Evolutionary conservation across 1,140 invertebrate genomes (phyloP).

Genomic region (Tribolium castaneum): DNA sequence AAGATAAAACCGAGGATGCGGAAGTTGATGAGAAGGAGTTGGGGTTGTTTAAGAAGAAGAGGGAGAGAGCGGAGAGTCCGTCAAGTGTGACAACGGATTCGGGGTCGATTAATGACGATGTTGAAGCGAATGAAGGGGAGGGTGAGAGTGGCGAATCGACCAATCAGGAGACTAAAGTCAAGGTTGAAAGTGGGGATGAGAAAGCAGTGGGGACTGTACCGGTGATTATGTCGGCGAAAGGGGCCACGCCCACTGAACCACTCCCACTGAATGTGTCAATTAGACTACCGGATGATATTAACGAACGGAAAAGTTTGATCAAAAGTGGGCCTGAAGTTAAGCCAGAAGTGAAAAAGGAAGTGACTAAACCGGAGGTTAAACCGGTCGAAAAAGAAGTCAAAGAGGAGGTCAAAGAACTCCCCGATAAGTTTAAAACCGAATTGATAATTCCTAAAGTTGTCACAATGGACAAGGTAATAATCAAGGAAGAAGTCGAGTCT

Average conservation of each 20-base stretch:
- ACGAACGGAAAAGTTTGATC: constrained; percentile 62
- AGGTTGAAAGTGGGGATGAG: not conserved
- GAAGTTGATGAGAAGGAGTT: constrained; percentile 72
- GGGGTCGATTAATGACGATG: constrained; percentile 81
- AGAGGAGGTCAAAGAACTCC: constrained; percentile 45
- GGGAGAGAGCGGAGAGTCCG: constrained; percentile 78
- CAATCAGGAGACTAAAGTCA: constrained; percentile 14
- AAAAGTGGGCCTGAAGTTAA: constrained; percentile 50
- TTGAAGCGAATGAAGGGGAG: constrained; percentile 68
- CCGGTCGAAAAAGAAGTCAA: constrained; percentile 46
- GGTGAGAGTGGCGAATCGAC: too few species aligned
- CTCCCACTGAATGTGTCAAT: constrained; percentile 62
- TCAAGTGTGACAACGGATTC: constrained; percentile 85
- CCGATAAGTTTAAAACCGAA: constrained; percentile 66
- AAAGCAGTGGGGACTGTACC: constrained; percentile 51
- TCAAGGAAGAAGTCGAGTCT: constrained; percentile 68
- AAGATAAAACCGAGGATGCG: constrained; percentile 68
- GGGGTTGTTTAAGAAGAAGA: constrained; percentile 77
- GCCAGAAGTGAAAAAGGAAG: constrained; percentile 61
- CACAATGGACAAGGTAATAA: constrained; percentile 68
- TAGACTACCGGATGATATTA: constrained; percentile 61
- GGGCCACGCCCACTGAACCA: constrained; percentile 40
- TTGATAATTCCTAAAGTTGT: constrained; percentile 70
- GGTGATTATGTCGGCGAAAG: constrained; percentile 55
- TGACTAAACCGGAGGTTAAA: constrained; percentile 60